Conservation (phyloP, 2,888 invertebrate species). For the Nephrocerus scutellatus region DNA sequence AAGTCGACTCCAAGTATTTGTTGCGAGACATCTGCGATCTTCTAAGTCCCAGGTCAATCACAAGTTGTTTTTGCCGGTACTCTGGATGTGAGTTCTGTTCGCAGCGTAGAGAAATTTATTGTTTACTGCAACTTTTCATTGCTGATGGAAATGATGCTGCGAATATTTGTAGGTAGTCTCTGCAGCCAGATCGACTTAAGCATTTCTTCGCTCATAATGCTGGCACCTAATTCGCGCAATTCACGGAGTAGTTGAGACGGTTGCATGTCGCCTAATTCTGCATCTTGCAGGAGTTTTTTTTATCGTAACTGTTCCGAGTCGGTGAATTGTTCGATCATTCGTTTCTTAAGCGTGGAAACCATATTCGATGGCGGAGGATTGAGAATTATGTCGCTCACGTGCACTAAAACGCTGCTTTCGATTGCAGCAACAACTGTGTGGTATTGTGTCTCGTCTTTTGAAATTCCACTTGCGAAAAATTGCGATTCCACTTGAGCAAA, state of each 20-base stretch:
- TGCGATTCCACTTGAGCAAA: conserved; percentile 27
- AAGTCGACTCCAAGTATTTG: too few relatives aligned
- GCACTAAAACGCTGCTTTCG: conserved; percentile 23
- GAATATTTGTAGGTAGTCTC: conserved; percentile 22
- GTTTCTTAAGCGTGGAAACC: conserved; percentile 21
- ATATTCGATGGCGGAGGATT: conserved; percentile 17
- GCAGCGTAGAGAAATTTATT: too few relatives aligned
- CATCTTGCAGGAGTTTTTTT: conserved; percentile 21
- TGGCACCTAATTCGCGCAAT: conserved; percentile 24
- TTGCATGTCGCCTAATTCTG: conserved; percentile 26
- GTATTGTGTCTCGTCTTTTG: conserved; percentile 24
- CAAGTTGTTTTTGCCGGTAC: too few relatives aligned
- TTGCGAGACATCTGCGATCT: too few relatives aligned
- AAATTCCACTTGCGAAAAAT: conserved; percentile 20
- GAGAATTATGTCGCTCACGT: conserved; percentile 26
- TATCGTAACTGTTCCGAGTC: conserved; percentile 24
- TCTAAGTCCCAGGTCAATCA: too few relatives aligned
- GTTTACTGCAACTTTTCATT: conserved; percentile 13
- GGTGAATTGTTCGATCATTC: conserved; percentile 22
- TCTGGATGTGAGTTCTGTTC: too few relatives aligned
- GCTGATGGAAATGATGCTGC: conserved; percentile 22
- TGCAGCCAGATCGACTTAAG: conserved; percentile 26
- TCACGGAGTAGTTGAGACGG: conserved; percentile 27
- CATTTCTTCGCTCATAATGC: conserved; percentile 20
- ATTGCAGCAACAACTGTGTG: conserved; percentile 27